A percentile compares a stretch with the other conserved stretches of the same genome.
Evolutionary conservation across 2,888 invertebrate genomes (phyloP).

Genomic region (Dendrolimus houi): DNA sequence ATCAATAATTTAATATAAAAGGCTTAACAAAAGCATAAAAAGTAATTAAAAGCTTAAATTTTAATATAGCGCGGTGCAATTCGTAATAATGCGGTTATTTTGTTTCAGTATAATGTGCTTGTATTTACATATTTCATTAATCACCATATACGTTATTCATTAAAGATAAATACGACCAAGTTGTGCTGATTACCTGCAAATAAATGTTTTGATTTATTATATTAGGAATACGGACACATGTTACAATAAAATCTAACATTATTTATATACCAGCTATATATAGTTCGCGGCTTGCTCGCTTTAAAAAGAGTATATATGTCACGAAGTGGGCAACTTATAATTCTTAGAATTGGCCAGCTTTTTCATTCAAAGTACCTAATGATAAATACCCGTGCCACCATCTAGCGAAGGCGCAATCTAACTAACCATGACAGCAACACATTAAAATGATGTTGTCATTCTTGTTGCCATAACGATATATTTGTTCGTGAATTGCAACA

Average conservation of each 20-base stretch:
- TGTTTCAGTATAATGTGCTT: conserved; percentile 1
- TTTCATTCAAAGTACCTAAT: not conserved
- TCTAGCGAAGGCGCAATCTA: no score
- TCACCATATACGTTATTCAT: conserved; percentile 23
- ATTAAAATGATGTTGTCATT: no score
- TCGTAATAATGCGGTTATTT: not conserved
- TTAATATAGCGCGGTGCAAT: not conserved
- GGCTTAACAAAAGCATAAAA: not conserved
- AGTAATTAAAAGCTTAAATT: not conserved
- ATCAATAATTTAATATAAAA: no score
- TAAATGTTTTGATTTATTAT: not conserved
- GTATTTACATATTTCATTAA: conserved; percentile 1
- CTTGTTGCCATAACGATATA: not conserved
- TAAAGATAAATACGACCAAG: conserved; percentile 31
- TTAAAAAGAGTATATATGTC: no score
- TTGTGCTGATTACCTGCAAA: conserved; percentile 26
- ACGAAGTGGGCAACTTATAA: no score
- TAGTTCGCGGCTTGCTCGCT: not conserved
- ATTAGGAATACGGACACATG: not conserved
- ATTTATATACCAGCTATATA: not conserved
- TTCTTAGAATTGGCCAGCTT: not conserved
- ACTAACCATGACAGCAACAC: no score
- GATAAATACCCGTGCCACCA: no score
- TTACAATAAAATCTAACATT: not conserved
- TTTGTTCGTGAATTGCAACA: no score